These are phyloP conservation scores for Anabas testudineus DNA, from an alignment of 2,797 vertebrate genomes.

Conservation along the genomic window DNA sequence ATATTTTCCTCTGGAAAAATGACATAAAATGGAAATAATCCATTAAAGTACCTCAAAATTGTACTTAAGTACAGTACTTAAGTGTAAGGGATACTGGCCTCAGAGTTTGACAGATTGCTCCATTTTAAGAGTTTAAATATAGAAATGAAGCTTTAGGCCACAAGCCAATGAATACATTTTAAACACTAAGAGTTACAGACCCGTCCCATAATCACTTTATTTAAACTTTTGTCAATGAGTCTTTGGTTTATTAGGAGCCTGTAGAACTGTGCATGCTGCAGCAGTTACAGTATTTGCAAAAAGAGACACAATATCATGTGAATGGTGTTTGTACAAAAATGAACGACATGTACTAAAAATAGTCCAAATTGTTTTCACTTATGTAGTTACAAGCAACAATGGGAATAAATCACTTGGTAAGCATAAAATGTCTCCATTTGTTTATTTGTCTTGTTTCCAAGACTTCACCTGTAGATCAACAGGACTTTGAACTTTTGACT, in stretches of 20 bases:
- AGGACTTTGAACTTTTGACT: constrained; percentile 67
- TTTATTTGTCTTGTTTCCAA: constrained; percentile 39
- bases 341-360: constrained; percentile 20
- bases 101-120: too few species aligned
- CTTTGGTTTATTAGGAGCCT: neutral
- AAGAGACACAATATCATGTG: neutral
- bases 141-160: neutral
- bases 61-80: too few species aligned
- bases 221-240: neutral
- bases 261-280: neutral
- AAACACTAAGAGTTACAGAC: neutral
- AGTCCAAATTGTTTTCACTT: constrained; percentile 25
- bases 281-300: constrained; percentile 13
- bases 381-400: constrained; percentile 18
- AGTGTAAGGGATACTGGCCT: neutral
- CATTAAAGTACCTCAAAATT: too few species aligned
- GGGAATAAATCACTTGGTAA: constrained; percentile 25
- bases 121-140: too few species aligned
- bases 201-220: neutral
- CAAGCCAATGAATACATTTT: neutral
- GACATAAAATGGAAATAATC: too few species aligned
- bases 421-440: constrained; percentile 16
- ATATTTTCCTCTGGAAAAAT: too few species aligned
- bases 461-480: constrained; percentile 56
- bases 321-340: constrained; percentile 7